These are phyloP conservation scores for Bombus balteatus DNA, from an alignment of 1,140 invertebrate species.

Conservation along the genomic window DNA sequence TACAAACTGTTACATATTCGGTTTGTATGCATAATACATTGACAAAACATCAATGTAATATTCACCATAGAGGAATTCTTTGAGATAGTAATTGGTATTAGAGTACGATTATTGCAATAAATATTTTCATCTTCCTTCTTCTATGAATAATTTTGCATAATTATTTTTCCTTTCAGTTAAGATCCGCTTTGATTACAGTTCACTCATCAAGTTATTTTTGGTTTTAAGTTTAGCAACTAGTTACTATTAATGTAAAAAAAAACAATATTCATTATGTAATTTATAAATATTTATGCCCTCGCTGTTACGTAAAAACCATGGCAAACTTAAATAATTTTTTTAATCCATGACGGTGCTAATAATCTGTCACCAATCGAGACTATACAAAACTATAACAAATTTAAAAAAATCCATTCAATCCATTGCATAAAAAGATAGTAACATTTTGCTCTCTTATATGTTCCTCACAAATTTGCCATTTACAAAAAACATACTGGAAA, in stretches of 20 bases:
- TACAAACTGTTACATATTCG: too few relatives aligned
- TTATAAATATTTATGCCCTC: not conserved
- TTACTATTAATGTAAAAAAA: not conserved
- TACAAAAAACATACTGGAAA: too few relatives aligned
- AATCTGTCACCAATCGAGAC: not conserved
- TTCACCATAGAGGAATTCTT: not conserved
- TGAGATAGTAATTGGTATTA: not conserved
- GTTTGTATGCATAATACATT: too few relatives aligned
- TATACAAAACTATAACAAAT: too few relatives aligned
- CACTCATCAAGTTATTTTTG: not conserved
- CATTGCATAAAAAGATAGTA: too few relatives aligned
- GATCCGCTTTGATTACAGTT: not conserved
- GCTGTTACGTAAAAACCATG: not conserved
- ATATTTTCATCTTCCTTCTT: not conserved
- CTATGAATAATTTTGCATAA: not conserved
- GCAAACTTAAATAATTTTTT: not conserved
- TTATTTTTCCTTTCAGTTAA: not conserved
- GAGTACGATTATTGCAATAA: not conserved
- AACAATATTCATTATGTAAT: too few relatives aligned
- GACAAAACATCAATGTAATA: too few relatives aligned
- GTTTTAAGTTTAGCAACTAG: too few relatives aligned
- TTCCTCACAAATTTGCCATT: too few relatives aligned
- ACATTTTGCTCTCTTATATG: fast-evolving
- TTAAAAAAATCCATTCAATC: too few relatives aligned
- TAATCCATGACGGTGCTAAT: not conserved